Conservation (phyloP, 2,888 invertebrate species). For the Uropetala carovei region DNA sequence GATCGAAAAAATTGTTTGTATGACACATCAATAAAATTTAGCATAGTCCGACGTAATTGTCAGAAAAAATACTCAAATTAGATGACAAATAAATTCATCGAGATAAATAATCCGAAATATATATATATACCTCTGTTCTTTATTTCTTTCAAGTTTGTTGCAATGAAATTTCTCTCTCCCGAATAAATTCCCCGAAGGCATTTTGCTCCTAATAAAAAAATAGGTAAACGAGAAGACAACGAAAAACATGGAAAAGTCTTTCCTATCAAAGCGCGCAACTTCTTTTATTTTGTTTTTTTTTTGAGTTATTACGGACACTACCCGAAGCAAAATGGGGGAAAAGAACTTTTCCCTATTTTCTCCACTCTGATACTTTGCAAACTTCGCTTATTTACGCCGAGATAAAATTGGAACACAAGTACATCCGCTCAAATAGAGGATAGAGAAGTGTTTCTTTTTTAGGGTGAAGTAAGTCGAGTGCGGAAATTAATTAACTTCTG, state of each 20-base stretch:
- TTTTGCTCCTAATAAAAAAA: not conserved
- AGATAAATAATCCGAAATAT: not conserved
- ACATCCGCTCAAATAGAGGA: not conserved
- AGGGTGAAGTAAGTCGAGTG: not conserved
- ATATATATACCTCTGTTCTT: not conserved
- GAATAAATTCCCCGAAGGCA: not conserved
- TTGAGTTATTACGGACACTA: not conserved
- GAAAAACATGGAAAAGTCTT: not conserved
- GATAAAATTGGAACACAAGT: not conserved
- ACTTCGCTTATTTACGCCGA: not conserved
- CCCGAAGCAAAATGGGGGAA: not conserved
- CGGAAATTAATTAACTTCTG: not conserved
- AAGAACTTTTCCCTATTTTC: not conserved
- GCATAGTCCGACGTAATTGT: no score
- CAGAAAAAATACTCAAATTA: no score
- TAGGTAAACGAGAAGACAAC: not conserved
- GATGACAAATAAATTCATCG: constrained; percentile 6
- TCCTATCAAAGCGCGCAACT: constrained; percentile 2
- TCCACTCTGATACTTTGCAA: not conserved
- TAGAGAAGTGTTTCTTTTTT: not conserved
- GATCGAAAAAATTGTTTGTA: no score
- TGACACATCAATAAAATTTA: no score
- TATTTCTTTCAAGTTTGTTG: not conserved
- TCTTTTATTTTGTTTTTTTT: not conserved
- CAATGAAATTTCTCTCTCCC: not conserved